These are phyloP conservation scores for Mongoloraphidia duomilia DNA, from an alignment of 2,888 invertebrate species.

Conservation along the genomic window DNA sequence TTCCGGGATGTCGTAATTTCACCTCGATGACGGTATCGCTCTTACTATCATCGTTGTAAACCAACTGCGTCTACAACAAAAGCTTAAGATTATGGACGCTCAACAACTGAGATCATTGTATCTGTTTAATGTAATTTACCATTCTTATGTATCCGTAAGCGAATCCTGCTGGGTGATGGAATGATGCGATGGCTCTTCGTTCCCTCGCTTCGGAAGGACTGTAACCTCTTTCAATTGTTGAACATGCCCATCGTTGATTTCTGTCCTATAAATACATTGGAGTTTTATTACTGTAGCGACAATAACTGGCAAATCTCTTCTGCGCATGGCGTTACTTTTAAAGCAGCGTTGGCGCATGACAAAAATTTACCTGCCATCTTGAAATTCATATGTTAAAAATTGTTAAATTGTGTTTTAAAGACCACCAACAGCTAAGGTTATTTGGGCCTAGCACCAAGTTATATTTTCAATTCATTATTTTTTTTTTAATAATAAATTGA, in stretches of 20 bases:
- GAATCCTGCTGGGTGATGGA: conserved; percentile 77
- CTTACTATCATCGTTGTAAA: conserved; percentile 72
- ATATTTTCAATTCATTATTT: too few relatives aligned
- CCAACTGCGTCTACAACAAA: conserved; percentile 56
- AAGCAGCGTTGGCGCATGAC: too few relatives aligned
- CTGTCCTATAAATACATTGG: conserved; percentile 25
- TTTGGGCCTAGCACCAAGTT: too few relatives aligned
- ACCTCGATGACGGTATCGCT: conserved; percentile 87
- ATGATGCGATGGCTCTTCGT: conserved; percentile 74
- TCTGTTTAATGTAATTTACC: conserved; percentile 29
- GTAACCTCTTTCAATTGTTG: conserved; percentile 73
- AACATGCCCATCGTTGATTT: conserved; percentile 66
- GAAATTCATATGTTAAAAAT: too few relatives aligned
- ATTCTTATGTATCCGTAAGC: conserved; percentile 76
- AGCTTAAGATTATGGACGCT: conserved; percentile 1
- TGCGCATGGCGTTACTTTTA: too few relatives aligned
- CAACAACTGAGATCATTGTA: background rate
- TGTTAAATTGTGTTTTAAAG: too few relatives aligned
- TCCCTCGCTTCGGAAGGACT: conserved; percentile 77
- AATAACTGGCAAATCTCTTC: background rate
- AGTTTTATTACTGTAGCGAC: background rate
- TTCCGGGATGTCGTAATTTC: conserved; percentile 75
- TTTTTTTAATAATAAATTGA: too few relatives aligned
- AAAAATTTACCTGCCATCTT: too few relatives aligned
- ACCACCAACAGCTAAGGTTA: too few relatives aligned